Conservation (phyloP, 2,888 invertebrate species). For the Rhamnusium bicolor region DNA sequence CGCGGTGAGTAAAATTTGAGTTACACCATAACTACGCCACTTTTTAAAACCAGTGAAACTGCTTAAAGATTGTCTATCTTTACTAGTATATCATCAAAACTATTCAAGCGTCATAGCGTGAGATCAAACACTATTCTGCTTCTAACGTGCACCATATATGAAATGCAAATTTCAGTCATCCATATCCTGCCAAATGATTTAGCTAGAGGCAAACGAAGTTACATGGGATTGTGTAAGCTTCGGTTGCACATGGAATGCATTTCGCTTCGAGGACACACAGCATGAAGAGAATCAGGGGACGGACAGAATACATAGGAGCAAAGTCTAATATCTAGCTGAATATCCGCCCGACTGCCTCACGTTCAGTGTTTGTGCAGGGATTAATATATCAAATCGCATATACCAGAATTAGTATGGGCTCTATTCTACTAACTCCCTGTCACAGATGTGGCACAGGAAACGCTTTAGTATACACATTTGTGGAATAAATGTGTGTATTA, state of each 20-base stretch:
- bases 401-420: neutral
- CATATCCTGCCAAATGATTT: slow-evolving; percentile 15
- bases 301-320: slow-evolving; percentile 11
- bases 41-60: neutral
- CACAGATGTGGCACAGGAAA: neutral
- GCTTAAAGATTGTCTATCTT: neutral
- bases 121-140: slow-evolving; percentile 16
- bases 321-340: slow-evolving; percentile 19
- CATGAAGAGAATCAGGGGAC: slow-evolving; percentile 3
- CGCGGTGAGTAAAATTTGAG: no score
- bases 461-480: slow-evolving; percentile 6
- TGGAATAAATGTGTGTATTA: slow-evolving; percentile 4
- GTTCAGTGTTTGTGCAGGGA: neutral
- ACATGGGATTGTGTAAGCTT: neutral
- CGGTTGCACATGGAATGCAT: slow-evolving; percentile 6
- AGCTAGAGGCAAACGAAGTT: neutral
- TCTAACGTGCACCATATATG: slow-evolving; percentile 8
- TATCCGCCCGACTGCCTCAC: slow-evolving; percentile 21
- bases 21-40: no score
- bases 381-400: slow-evolving; percentile 20
- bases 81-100: slow-evolving; percentile 8
- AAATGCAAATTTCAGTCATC: slow-evolving; percentile 21
- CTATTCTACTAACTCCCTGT: neutral
- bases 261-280: neutral
- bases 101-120: slow-evolving; percentile 5